Base-by-base conservation (phyloP, 2,888 invertebrate species). In the Caenorhabditis sp. region DNA sequence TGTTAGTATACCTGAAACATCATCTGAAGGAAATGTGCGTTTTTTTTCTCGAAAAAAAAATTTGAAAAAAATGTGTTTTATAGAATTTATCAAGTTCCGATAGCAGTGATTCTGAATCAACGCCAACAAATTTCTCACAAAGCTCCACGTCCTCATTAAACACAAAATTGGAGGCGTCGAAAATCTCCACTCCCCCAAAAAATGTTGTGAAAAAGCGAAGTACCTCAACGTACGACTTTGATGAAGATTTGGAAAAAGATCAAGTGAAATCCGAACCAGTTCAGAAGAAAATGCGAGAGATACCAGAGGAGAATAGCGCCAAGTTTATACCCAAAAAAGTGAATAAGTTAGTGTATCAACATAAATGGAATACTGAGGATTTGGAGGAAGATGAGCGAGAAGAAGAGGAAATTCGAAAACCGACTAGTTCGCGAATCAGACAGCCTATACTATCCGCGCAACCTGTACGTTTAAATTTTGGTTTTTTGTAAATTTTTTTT, bases 1-100 rank as follows among this genome's bases (percentile, higher is more conserved):
- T 17, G 58, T 82, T 19, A 79, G 79, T 50, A 65, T 82, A 12
- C 82, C 82, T 3, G 82, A 82, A 63, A 79, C 78, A 17, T 62
- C 63, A 24, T 81, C 78, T 4, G 80, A 76, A 23, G 80, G 76
- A 54, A 71, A 69, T 61, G 43, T 31, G 60, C 2, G 75, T 70
- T 27, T 24, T 27, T 27, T 24, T 27, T 4, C 4, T 6, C 31
- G 4, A 31, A 31, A 31, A 10, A 31, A 31, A 31, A 62, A 23
- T 14, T 64, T 64, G 43, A 57, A 26, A 58, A 21, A 21, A 27
- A 1, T 24, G 14, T 17, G n/a, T 24, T 49, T 53, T 66, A 57
- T 31, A 21, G 14, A 24, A 36, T 37, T 31, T 17, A n/a, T 69
- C 62, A 21, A 69, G 73, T n/a, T 63, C 64, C 10, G 69, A 69